Base-by-base conservation (phyloP, 2,113 vertebrate species). In the Cromileptes altivelis region DNA sequence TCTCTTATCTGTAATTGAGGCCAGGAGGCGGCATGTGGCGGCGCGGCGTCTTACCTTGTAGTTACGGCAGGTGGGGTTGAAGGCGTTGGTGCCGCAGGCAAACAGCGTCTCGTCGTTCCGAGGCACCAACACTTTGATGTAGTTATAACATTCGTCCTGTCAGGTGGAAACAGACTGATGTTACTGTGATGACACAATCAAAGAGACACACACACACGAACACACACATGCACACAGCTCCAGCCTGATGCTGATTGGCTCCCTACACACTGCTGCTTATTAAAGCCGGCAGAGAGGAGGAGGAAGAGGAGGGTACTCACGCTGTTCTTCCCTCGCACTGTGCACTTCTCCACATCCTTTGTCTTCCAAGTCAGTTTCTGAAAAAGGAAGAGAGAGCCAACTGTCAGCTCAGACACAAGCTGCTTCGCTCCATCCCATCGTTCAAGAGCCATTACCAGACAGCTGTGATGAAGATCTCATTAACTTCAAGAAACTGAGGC, bases 71-170 rank as follows among this genome's bases (percentile, higher is more conserved):
- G 96, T 93, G 1, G 98, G 98, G 93, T 97, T 98, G 95, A 98
- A 98, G 53, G 96, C 97, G 25, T 99, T 99, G 17, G 98, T 99
- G 58, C 98, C 97, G 4, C 98, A 98, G 55, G 96, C 97, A 18
- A 99, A 96, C 21, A 99, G 96, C 0, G 94, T 97, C 89, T 95
- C 95, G 45, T 97, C 94, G 11, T 97, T 96, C 27, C 96, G 96
- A 1, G 96, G 96, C 47, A 98, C 96, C 63, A 99, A 95, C n/a
- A 99, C 98, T 62, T 97, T 97, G 85, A 99, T 98, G 86, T 98
- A 98, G 93, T 99, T 99, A 96, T 98, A 97, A 86, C 98, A 98
- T 90, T 98, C 97, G 1, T 97, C 97, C 98, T 98, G 93, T 83
- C 27, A 60, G 85, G 85, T 18, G 61, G 19, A 82, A 84, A 85